Percentiles rank a stretch among this genome's conserved stretches.
phyloP scores from a whole-genome alignment of 1,140 invertebrate genomes.

The Drusus annulatus region DNA sequence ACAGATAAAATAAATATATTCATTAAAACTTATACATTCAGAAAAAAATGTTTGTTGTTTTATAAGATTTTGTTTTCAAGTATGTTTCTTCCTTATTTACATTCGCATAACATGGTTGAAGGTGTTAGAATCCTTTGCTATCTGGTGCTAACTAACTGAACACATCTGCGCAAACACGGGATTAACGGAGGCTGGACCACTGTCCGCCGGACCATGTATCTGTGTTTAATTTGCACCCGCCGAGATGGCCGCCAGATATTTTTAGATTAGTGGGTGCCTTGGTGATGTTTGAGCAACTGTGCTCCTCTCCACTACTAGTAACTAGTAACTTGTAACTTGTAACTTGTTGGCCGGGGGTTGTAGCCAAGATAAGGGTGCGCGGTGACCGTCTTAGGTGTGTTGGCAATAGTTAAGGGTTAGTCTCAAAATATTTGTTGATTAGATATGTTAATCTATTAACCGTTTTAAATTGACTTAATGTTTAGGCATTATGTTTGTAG shows the following conservation, averaged over 20 bases:
- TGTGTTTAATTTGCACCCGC: conserved; percentile 44
- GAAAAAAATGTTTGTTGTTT: too few relatives aligned
- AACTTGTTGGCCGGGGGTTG: background rate
- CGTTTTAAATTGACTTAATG: too few relatives aligned
- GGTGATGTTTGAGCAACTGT: conserved; percentile 39
- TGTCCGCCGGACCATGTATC: conserved; percentile 36
- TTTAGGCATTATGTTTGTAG: too few relatives aligned
- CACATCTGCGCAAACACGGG: conserved; percentile 54
- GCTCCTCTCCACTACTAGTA: conserved; percentile 1
- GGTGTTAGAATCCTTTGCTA: conserved; percentile 17
- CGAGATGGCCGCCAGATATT: conserved; percentile 14
- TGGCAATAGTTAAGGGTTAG: too few relatives aligned
- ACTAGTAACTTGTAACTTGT: background rate
- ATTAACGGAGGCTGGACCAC: conserved; percentile 33
- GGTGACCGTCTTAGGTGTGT: conserved; percentile 6
- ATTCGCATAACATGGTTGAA: background rate
- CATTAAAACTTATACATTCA: too few relatives aligned
- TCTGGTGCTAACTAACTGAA: conserved; percentile 45
- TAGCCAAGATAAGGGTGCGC: background rate
- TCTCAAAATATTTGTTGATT: too few relatives aligned
- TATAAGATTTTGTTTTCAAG: too few relatives aligned
- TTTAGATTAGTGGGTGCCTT: conserved; percentile 35
- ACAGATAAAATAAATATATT: too few relatives aligned
- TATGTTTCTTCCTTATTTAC: too few relatives aligned
- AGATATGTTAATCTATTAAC: too few relatives aligned